Evolutionary conservation across 2,888 invertebrate genomes (phyloP).

Genomic region (Dascillus cervinus): DNA sequence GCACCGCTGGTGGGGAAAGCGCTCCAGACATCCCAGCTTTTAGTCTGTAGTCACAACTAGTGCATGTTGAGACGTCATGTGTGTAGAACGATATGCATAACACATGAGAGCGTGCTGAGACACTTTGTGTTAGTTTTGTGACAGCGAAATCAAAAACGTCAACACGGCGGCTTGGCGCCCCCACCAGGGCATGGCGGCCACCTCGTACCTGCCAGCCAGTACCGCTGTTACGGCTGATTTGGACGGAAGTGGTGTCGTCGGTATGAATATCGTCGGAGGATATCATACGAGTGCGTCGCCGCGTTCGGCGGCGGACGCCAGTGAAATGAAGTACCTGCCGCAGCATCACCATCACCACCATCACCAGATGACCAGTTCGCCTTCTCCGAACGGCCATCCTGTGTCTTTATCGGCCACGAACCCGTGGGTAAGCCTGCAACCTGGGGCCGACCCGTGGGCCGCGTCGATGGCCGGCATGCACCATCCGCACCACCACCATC

Average conservation of each 20-base stretch:
- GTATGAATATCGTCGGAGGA: slow-evolving; percentile 67
- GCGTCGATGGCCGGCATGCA: slow-evolving; percentile 60
- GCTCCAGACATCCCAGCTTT: slow-evolving; percentile 35
- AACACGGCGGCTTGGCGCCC: slow-evolving; percentile 49
- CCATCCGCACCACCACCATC: slow-evolving; percentile 65
- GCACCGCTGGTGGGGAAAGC: slow-evolving; percentile 33
- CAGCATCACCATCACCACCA: slow-evolving; percentile 78
- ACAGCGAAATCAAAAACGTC: slow-evolving; percentile 28
- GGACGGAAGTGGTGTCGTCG: slow-evolving; percentile 59
- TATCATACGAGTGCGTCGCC: slow-evolving; percentile 78
- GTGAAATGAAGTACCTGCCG: slow-evolving; percentile 92
- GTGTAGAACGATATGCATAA: slow-evolving; percentile 47
- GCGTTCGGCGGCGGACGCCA: slow-evolving; percentile 76
- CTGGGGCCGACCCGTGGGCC: slow-evolving; percentile 72
- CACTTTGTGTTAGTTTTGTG: slow-evolving; percentile 17
- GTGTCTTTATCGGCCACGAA: slow-evolving; percentile 49
- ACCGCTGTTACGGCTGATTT: slow-evolving; percentile 66
- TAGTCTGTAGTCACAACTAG: slow-evolving; percentile 50
- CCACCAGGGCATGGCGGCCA: slow-evolving; percentile 81
- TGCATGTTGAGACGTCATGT: slow-evolving; percentile 50
- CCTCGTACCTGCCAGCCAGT: slow-evolving; percentile 83
- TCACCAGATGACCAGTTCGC: slow-evolving; percentile 60
- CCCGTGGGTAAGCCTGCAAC: slow-evolving; percentile 80
- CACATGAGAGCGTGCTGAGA: slow-evolving; percentile 45
- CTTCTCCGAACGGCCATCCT: slow-evolving; percentile 55